phyloP scores from a whole-genome alignment of 2,797 vertebrate species.

The Typhlichthys subterraneus region DNA sequence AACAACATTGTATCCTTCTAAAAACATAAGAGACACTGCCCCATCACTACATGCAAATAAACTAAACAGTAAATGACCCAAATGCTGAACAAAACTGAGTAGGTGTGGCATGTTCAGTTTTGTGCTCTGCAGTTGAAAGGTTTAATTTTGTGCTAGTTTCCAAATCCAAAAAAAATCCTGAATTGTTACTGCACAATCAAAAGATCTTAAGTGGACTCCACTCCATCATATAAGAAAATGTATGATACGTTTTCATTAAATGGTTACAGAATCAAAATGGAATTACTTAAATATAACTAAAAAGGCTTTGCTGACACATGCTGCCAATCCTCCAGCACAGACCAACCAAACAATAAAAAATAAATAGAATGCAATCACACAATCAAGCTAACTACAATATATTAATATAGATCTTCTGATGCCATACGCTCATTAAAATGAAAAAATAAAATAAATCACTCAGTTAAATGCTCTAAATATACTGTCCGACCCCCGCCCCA shows the following conservation, averaged over 20 bases:
- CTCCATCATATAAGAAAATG: slow-evolving; percentile 50
- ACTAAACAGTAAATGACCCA: slow-evolving; percentile 59
- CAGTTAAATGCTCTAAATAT: slow-evolving; percentile 65
- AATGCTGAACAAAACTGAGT: slow-evolving; percentile 66
- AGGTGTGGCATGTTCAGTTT: slow-evolving; percentile 37
- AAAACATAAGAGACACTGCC: slow-evolving; percentile 12
- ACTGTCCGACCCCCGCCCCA: slow-evolving; percentile 40
- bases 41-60: slow-evolving; percentile 25
- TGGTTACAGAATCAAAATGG: slow-evolving; percentile 69
- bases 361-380: slow-evolving; percentile 86
- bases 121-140: slow-evolving; percentile 59
- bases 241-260: slow-evolving; percentile 48
- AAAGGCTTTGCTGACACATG: slow-evolving; percentile 74
- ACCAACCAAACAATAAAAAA: slow-evolving; percentile 81
- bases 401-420: slow-evolving; percentile 90
- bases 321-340: slow-evolving; percentile 80
- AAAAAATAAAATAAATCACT: slow-evolving; percentile 69
- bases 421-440: slow-evolving; percentile 83
- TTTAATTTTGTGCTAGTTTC: slow-evolving; percentile 63
- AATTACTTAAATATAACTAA: slow-evolving; percentile 68
- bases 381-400: slow-evolving; percentile 90
- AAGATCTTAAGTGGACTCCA: slow-evolving; percentile 60
- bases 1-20: slow-evolving; percentile 1
- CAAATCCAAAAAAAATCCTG: slow-evolving; percentile 35
- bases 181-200: slow-evolving; percentile 43